These are phyloP conservation scores for Brachyhypopomus occidentalis DNA, from an alignment of 2,113 vertebrate species.

Conservation along the genomic window DNA sequence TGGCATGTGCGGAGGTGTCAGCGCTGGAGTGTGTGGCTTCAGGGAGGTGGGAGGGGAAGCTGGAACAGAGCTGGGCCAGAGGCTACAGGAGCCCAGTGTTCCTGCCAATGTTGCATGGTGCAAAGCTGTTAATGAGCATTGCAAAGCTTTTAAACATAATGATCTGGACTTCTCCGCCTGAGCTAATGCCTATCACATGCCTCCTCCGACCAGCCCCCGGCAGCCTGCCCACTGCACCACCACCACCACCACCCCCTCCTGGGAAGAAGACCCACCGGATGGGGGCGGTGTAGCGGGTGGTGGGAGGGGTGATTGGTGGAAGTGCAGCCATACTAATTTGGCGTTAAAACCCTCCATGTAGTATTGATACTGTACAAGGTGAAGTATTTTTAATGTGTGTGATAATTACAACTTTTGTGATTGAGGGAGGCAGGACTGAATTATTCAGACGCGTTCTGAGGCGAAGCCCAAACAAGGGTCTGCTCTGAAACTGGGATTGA, in stretches of 20 bases:
- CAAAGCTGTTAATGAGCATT: slow-evolving; percentile 83
- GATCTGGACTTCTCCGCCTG: slow-evolving; percentile 73
- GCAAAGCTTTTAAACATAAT: slow-evolving; percentile 79
- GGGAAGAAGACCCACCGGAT: slow-evolving; percentile 45
- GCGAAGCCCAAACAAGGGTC: slow-evolving; percentile 13
- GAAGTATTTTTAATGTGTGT: background rate
- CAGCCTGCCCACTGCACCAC: slow-evolving; percentile 42
- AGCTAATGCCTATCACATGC: slow-evolving; percentile 72
- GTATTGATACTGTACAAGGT: background rate
- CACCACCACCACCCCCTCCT: background rate
- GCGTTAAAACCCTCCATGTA: slow-evolving; percentile 12
- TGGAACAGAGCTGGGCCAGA: slow-evolving; percentile 64
- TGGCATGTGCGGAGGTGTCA: slow-evolving; percentile 41
- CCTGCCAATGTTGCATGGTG: slow-evolving; percentile 71
- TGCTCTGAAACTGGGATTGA: slow-evolving; percentile 60
- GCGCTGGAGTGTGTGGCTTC: slow-evolving; percentile 39
- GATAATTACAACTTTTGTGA: slow-evolving; percentile 11
- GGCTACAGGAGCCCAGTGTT: slow-evolving; percentile 61
- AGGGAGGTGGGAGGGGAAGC: slow-evolving; percentile 40
- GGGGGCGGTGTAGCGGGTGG: background rate
- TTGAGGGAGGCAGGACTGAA: background rate
- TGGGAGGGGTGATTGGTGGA: background rate
- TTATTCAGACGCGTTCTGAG: slow-evolving; percentile 3
- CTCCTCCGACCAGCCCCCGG: slow-evolving; percentile 52
- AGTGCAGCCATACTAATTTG: slow-evolving; percentile 15